Evolutionary conservation across 1,140 invertebrate genomes (phyloP), one percentile per base, ranked within the genome.

Genomic region (Capitella teleta): DNA sequence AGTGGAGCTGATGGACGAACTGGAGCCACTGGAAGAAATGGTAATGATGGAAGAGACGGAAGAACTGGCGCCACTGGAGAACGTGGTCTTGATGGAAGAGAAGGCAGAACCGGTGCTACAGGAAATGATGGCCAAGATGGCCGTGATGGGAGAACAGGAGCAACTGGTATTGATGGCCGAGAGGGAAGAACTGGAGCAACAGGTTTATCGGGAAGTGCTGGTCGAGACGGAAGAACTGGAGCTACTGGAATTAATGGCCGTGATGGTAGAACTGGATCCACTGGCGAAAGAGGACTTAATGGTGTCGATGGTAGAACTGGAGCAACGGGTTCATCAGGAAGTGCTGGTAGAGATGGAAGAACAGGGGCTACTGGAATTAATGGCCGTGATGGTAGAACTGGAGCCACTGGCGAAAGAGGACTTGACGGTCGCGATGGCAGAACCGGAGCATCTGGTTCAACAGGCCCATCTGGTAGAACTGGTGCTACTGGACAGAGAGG

Each of bases 401-500:
- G 18, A 49, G 36, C n/a, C 40, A 16, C 18, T n/a, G 47, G 8
- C 14, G 14, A 5, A 21, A 24, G 26, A 10, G 36, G 21, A 6
- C 12, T 40, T 49, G 24, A 26, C 21, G 47, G 47, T 12, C 6
- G 23, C n/a, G 40, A 18, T 49, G 47, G 47, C 36, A 24, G 14
- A 49, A 36, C 47, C 26, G 47, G 47, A 37, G 16, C 36, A 5
- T n/a, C 47, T 1, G 47, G 51, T 12, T 19, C 28, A 21, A 47
- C 45, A 25, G 51, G 51, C 38, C 43, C 23, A 6, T n/a, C 34
- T 10, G 51, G 51, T 19, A 36, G 18, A 25, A 8, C 19, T 24
- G 49, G 49, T 23, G 28, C 18, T 28, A 44, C 19, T 23, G 51
- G 51, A 37, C 6, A 10, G 5, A n/a, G 43, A 28, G 51, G 51